phyloP scores from a whole-genome alignment of 2,888 invertebrate species.

The Chrysolina americana region DNA sequence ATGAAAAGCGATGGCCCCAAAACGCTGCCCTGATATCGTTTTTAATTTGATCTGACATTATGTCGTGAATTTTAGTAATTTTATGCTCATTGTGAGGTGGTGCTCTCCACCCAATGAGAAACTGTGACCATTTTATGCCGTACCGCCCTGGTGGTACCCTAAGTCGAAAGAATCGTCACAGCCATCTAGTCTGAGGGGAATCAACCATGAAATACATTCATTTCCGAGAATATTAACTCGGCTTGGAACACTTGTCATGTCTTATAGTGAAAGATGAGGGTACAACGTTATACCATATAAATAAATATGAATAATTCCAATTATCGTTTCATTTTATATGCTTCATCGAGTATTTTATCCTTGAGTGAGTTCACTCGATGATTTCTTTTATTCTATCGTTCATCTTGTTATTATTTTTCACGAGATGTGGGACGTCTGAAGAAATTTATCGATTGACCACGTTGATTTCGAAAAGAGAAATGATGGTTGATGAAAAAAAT shows the following conservation, averaged over 20 bases:
- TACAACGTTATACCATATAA: conserved; percentile 15
- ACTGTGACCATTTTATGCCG: not conserved
- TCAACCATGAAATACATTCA: conserved; percentile 13
- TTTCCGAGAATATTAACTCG: not conserved
- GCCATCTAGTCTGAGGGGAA: conserved; percentile 4
- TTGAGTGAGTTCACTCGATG: conserved; percentile 9
- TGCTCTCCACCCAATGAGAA: not conserved
- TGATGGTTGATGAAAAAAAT: not conserved
- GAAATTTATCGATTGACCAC: not conserved
- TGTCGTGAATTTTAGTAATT: too few species aligned
- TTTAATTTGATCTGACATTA: too few species aligned
- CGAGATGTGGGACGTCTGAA: conserved; percentile 10
- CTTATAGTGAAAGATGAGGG: conserved; percentile 10
- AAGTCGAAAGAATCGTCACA: not conserved
- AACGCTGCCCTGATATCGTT: too few species aligned
- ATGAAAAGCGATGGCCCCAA: too few species aligned
- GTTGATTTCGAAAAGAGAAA: conserved; percentile 8
- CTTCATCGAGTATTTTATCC: conserved; percentile 5
- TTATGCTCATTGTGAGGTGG: too few species aligned
- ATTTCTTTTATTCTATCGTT: conserved; percentile 6
- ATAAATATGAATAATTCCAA: conserved; percentile 23
- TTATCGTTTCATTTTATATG: conserved; percentile 18
- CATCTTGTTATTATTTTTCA: conserved; percentile 7
- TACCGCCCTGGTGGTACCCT: not conserved
- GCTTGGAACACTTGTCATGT: conserved; percentile 12